These are phyloP conservation scores for Ctenopoma kingsleyae DNA, from an alignment of 2,797 vertebrate species.

Conservation along the genomic window DNA sequence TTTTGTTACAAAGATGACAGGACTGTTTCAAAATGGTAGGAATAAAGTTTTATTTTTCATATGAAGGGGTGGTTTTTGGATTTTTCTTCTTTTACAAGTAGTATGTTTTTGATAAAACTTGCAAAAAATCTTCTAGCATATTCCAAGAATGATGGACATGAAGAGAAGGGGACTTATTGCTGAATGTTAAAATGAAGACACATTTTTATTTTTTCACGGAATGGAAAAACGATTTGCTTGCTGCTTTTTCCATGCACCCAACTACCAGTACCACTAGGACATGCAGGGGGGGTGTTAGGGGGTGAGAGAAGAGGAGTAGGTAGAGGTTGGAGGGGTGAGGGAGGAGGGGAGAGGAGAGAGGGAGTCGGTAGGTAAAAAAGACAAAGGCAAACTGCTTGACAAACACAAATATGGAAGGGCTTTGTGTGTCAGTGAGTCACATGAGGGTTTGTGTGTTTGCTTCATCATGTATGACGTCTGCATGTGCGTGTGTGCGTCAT, in stretches of 20 bases:
- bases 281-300: slow-evolving; percentile 87
- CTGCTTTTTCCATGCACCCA: slow-evolving; percentile 99
- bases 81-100: slow-evolving; percentile 90
- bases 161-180: slow-evolving; percentile 93
- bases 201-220: slow-evolving; percentile 86
- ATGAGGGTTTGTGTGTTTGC: slow-evolving; percentile 38
- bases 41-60: slow-evolving; percentile 90
- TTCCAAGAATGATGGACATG: slow-evolving; percentile 89
- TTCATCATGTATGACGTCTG: no score
- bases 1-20: slow-evolving; percentile 71
- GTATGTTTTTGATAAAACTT: slow-evolving; percentile 91
- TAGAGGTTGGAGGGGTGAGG: slow-evolving; percentile 38
- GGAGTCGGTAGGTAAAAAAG: slow-evolving; percentile 69
- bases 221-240: slow-evolving; percentile 94
- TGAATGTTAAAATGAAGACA: slow-evolving; percentile 96
- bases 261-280: slow-evolving; percentile 98
- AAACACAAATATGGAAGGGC: slow-evolving; percentile 75
- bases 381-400: slow-evolving; percentile 77
- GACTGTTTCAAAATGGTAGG: slow-evolving; percentile 85
- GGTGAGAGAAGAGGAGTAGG: slow-evolving; percentile 45
- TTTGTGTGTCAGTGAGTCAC: slow-evolving; percentile 50
- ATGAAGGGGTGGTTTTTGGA: slow-evolving; percentile 86
- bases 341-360: slow-evolving; percentile 38
- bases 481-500: slow-evolving; percentile 11
- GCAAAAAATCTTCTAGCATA: slow-evolving; percentile 93